A percentile compares a stretch with the other conserved stretches of the same genome.
Conservation (phyloP, 2,888 invertebrate genomes). For the Esperia sulphurella region DNA sequence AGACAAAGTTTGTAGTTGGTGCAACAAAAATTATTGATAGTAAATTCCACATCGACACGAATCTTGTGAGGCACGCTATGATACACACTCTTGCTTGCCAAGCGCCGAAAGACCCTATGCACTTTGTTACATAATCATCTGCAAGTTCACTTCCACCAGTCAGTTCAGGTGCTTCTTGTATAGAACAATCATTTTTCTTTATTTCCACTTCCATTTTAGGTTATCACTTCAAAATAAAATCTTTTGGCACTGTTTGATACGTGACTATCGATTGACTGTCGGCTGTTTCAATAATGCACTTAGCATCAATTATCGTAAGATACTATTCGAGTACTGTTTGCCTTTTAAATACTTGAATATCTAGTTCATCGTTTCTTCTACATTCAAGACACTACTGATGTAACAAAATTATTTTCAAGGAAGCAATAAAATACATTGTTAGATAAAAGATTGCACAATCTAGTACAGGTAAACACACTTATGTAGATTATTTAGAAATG, state of each 20-base stretch:
- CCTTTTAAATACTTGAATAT: too few species aligned
- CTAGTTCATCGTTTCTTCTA: too few species aligned
- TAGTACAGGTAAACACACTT: too few species aligned
- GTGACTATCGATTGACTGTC: too few species aligned
- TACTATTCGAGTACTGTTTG: too few species aligned
- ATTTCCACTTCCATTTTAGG: not conserved
- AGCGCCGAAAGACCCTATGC: conserved; percentile 44
- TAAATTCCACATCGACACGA: conserved; percentile 37
- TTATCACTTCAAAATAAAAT: not conserved
- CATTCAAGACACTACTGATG: too few species aligned
- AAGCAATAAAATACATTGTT: too few species aligned
- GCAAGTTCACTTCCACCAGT: not conserved
- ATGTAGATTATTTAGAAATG: too few species aligned
- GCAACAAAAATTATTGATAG: conserved; percentile 42
- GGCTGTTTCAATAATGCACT: not conserved
- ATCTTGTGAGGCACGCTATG: conserved; percentile 26
- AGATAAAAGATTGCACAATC: too few species aligned
- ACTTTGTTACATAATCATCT: conserved; percentile 45
- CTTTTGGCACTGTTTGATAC: too few species aligned
- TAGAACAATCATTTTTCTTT: not conserved
- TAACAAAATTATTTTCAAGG: too few species aligned
- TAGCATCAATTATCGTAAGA: too few species aligned
- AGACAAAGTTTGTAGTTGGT: conserved; percentile 38
- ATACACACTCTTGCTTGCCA: conserved; percentile 37
- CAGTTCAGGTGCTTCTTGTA: not conserved